These are phyloP conservation scores for Trichoplusia ni DNA, from an alignment of 1,140 invertebrate species.

Conservation along the genomic window DNA sequence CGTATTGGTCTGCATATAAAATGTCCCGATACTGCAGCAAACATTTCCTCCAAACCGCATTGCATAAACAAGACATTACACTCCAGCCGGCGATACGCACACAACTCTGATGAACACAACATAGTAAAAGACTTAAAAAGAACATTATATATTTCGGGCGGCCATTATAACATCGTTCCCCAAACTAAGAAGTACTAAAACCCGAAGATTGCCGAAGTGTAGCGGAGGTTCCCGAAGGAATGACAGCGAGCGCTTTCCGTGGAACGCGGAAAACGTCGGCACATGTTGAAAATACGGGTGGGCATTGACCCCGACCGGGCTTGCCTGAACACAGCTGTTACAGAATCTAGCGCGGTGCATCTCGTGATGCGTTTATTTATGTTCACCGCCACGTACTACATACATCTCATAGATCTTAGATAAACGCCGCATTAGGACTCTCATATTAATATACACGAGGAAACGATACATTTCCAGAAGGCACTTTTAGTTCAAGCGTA, in stretches of 20 bases:
- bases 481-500: no score
- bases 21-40: not conserved
- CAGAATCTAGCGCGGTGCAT: conserved; percentile 72
- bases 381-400: conserved; percentile 48
- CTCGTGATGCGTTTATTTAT: conserved; percentile 68
- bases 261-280: conserved; percentile 79
- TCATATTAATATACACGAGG: conserved; percentile 11
- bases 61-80: conserved; percentile 18
- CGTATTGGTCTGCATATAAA: no score
- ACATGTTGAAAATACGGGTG: conserved; percentile 80
- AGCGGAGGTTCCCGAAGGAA: conserved; percentile 69
- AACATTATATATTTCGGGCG: conserved; percentile 36
- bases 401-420: conserved; percentile 47
- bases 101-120: conserved; percentile 22
- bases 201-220: conserved; percentile 56
- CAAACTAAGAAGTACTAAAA: conserved; percentile 17
- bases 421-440: conserved; percentile 22
- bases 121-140: conserved; percentile 33
- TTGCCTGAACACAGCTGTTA: conserved; percentile 74
- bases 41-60: not conserved
- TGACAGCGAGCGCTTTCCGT: conserved; percentile 75
- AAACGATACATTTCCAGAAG: no score
- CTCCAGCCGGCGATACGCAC: not conserved
- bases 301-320: conserved; percentile 76
- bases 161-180: conserved; percentile 39